Percentiles rank a stretch among this genome's conserved stretches.
Conservation (phyloP, 2,113 vertebrate genomes). For the Callocephalon fimbriatum region DNA sequence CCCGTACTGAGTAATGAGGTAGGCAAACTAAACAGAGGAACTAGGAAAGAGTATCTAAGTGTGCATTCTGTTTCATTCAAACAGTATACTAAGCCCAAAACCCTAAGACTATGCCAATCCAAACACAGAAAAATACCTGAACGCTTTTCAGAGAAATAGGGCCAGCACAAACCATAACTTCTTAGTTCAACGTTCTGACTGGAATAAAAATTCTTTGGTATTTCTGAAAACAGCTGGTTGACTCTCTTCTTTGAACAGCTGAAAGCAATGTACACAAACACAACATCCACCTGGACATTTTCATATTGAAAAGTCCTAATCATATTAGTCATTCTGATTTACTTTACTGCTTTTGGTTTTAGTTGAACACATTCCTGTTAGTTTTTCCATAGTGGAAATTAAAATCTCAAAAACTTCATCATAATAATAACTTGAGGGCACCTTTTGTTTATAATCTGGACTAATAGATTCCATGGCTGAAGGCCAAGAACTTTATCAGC, state of each 20-base stretch:
- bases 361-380: neutral
- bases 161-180: neutral
- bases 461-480: constrained; percentile 3
- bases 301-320: neutral
- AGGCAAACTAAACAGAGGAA: neutral
- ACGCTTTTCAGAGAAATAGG: neutral
- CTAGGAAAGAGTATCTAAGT: neutral
- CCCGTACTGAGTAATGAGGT: neutral
- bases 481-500: constrained; percentile 32
- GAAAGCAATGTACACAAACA: neutral
- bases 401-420: neutral
- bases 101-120: neutral
- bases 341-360: neutral
- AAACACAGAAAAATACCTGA: neutral
- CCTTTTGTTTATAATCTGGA: constrained; percentile 26
- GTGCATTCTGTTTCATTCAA: neutral
- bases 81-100: neutral
- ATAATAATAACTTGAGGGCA: neutral
- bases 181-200: neutral
- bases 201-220: neutral
- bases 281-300: neutral
- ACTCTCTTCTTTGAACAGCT: neutral
- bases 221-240: neutral
- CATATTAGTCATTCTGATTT: neutral
- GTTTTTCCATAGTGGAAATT: neutral